Conservation (phyloP, 2,888 invertebrate species). For the Dioctria rufipes region DNA sequence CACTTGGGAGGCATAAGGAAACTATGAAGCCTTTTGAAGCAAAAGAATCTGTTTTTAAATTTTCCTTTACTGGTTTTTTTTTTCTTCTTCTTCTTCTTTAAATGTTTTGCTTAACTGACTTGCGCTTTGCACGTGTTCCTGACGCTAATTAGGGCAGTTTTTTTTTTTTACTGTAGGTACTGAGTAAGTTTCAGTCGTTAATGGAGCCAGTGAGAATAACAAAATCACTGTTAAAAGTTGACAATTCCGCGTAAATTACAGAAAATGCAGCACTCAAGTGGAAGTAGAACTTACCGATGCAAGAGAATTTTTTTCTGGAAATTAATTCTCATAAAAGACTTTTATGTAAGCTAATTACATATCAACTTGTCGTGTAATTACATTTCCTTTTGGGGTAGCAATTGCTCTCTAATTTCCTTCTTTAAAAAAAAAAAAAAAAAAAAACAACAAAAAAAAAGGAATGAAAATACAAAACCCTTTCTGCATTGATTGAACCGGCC, state of each 20-base stretch:
- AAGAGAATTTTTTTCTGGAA: neutral
- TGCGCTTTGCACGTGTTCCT: conserved; percentile 7
- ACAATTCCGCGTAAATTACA: conserved; percentile 39
- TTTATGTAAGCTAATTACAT: conserved; percentile 36
- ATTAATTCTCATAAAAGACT: conserved; percentile 22
- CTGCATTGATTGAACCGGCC: too few relatives aligned
- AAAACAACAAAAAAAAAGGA: too few relatives aligned
- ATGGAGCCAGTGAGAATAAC: conserved; percentile 17
- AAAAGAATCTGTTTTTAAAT: neutral
- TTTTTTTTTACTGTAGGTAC: neutral
- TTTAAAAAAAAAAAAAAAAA: too few relatives aligned
- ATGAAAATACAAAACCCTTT: too few relatives aligned
- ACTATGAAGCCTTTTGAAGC: conserved; percentile 13
- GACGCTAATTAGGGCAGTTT: conserved; percentile 46
- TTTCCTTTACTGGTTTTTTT: neutral
- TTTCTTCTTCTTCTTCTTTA: neutral
- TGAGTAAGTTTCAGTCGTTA: conserved; percentile 1
- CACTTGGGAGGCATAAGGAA: conserved; percentile 15
- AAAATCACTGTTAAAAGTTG: conserved; percentile 39
- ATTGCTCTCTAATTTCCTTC: conserved; percentile 36
- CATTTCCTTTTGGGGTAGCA: conserved; percentile 15
- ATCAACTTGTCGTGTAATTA: conserved; percentile 33
- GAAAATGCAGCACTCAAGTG: conserved; percentile 25
- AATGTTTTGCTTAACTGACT: conserved; percentile 32
- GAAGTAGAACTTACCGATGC: conserved; percentile 28